Percentiles rank a stretch among this genome's conserved stretches.
Conservation (phyloP, 2,113 vertebrate genomes). For the Macquaria australasica region DNA sequence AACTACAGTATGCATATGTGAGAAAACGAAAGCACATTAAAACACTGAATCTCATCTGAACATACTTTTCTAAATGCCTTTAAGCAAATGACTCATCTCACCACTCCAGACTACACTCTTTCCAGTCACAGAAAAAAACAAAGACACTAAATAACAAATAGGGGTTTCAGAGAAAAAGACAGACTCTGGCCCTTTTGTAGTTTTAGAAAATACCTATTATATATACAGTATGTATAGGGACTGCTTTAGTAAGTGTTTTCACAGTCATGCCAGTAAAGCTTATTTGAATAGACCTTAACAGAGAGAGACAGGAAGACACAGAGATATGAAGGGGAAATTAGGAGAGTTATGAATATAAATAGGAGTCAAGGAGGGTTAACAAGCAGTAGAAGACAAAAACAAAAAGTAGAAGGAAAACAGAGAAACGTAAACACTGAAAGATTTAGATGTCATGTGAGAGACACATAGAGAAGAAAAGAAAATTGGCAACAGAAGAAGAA, state of each 20-base stretch:
- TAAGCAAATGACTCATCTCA: slow-evolving; percentile 4
- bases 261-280: background rate
- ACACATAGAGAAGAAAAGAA: background rate
- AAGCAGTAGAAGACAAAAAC: background rate
- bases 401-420: background rate
- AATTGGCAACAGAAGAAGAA: slow-evolving; percentile 11
- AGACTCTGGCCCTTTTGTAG: background rate
- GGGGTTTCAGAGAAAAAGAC: background rate
- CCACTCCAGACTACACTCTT: background rate
- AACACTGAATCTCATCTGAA: background rate
- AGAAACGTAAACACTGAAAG: slow-evolving; percentile 4
- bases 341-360: background rate
- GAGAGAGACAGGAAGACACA: background rate
- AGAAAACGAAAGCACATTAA: background rate
- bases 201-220: background rate
- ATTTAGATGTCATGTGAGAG: background rate
- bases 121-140: slow-evolving; percentile 8
- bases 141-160: background rate
- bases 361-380: slow-evolving; percentile 20
- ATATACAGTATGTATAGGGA: background rate
- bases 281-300: slow-evolving; percentile 2
- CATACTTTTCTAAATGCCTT: background rate
- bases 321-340: background rate
- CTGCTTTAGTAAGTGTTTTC: background rate
- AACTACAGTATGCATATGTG: background rate